phyloP scores from a whole-genome alignment of 2,888 invertebrate species.

The Pandemis heparana region DNA sequence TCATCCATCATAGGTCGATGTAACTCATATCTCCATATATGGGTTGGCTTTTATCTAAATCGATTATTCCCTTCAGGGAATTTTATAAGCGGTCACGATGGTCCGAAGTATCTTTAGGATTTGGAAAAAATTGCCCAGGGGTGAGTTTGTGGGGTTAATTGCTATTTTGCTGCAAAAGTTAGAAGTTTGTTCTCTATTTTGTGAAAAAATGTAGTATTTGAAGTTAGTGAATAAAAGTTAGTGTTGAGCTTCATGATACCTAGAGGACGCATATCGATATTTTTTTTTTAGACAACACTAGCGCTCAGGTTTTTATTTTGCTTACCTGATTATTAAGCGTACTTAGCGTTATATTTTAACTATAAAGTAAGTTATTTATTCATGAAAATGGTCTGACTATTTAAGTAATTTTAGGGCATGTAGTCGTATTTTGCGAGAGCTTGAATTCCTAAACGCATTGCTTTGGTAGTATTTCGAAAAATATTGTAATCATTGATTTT shows the following conservation, averaged over 20 bases:
- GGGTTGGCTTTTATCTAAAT: constrained; percentile 17
- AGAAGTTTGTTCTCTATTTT: not conserved
- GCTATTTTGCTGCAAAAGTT: not conserved
- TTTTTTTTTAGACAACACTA: not conserved
- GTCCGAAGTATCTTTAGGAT: not conserved
- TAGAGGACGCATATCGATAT: not conserved
- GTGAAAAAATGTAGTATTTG: not conserved
- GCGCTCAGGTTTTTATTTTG: too few relatives aligned
- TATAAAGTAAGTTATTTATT: too few relatives aligned
- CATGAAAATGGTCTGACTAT: too few relatives aligned
- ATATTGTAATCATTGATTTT: too few relatives aligned
- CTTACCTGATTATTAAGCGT: too few relatives aligned
- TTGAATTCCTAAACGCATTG: too few relatives aligned
- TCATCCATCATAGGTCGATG: constrained; percentile 79
- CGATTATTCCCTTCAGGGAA: constrained; percentile 63
- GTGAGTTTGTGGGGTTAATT: not conserved
- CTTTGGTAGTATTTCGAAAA: too few relatives aligned
- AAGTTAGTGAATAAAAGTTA: not conserved
- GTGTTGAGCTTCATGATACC: not conserved
- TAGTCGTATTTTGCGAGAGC: too few relatives aligned
- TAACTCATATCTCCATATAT: constrained; percentile 36
- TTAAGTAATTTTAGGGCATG: too few relatives aligned
- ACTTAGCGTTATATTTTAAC: too few relatives aligned
- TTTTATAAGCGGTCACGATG: constrained; percentile 39
- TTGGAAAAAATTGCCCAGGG: not conserved